phyloP scores from a whole-genome alignment of 2,888 invertebrate genomes.

The Nomada ferruginata region DNA sequence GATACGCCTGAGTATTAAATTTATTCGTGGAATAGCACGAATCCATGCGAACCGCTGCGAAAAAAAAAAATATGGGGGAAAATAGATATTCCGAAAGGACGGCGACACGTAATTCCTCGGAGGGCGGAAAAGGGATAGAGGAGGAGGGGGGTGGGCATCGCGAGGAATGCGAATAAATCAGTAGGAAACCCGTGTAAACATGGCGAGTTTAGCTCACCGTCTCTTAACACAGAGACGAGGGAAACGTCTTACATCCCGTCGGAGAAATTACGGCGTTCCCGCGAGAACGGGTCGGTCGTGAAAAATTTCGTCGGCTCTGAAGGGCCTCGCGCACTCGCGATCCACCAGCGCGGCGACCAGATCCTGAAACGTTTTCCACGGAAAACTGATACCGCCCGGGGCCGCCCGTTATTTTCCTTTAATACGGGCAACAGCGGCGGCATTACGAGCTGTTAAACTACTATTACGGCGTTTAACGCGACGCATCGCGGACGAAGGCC shows the following conservation, averaged over 20 bases:
- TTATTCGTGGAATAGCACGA: slow-evolving; percentile 5
- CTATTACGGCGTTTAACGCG: slow-evolving; percentile 52
- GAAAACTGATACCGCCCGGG: not conserved
- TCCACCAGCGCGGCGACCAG: not conserved
- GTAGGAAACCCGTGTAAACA: slow-evolving; percentile 71
- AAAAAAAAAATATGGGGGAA: not conserved
- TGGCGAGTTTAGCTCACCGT: slow-evolving; percentile 53
- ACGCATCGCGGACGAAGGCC: slow-evolving; percentile 31
- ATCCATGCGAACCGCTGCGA: not conserved
- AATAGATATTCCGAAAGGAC: slow-evolving; percentile 19
- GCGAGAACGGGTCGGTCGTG: slow-evolving; percentile 23
- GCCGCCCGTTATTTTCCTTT: slow-evolving; percentile 43
- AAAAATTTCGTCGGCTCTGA: slow-evolving; percentile 37
- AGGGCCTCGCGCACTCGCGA: not conserved
- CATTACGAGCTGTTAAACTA: slow-evolving; percentile 51
- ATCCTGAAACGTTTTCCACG: slow-evolving; percentile 10
- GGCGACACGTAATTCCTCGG: slow-evolving; percentile 12
- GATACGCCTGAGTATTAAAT: slow-evolving; percentile 6
- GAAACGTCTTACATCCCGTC: slow-evolving; percentile 11
- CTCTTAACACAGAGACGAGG: slow-evolving; percentile 27
- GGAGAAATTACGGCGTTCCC: slow-evolving; percentile 42
- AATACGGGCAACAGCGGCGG: slow-evolving; percentile 33
- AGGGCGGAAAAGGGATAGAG: not conserved
- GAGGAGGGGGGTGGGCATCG: not conserved
- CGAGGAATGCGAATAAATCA: slow-evolving; percentile 70